Conservation (phyloP, 2,797 vertebrate genomes). For the Alosa sapidissima region DNA sequence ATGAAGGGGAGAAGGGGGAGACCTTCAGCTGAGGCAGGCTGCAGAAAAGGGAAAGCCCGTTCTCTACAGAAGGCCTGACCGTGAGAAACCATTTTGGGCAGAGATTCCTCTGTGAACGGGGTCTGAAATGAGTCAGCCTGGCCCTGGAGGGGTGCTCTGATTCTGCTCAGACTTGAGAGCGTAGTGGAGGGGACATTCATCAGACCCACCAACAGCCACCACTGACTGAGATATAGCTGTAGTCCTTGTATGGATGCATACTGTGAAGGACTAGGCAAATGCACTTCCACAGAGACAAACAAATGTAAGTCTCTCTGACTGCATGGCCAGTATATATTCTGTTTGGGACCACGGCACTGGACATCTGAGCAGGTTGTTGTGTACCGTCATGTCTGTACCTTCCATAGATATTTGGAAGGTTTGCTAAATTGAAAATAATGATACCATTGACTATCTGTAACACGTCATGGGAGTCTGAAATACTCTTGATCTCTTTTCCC, state of each 20-base stretch:
- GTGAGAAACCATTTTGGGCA: constrained; percentile 1
- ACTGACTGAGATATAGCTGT: background rate
- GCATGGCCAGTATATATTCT: background rate
- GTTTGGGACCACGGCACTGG: background rate
- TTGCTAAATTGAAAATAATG: background rate
- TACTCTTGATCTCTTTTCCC: background rate
- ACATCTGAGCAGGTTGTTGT: background rate
- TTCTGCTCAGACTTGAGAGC: background rate
- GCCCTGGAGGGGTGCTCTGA: background rate
- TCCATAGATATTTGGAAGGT: background rate
- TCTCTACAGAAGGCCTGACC: background rate
- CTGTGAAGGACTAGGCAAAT: background rate
- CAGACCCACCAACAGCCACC: background rate
- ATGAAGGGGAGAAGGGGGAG: background rate
- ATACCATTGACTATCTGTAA: background rate
- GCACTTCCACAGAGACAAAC: background rate
- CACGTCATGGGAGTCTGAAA: background rate
- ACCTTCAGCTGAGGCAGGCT: background rate
- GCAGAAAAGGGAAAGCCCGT: background rate
- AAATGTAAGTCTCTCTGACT: background rate
- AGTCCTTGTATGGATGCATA: background rate
- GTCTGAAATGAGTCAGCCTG: background rate
- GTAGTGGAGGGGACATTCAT: background rate
- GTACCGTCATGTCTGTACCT: background rate
- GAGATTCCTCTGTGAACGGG: background rate